These are phyloP conservation scores for Enteromius afrohamiltoni DNA, from an alignment of 2,797 vertebrate genomes.

Conservation along the genomic window DNA sequence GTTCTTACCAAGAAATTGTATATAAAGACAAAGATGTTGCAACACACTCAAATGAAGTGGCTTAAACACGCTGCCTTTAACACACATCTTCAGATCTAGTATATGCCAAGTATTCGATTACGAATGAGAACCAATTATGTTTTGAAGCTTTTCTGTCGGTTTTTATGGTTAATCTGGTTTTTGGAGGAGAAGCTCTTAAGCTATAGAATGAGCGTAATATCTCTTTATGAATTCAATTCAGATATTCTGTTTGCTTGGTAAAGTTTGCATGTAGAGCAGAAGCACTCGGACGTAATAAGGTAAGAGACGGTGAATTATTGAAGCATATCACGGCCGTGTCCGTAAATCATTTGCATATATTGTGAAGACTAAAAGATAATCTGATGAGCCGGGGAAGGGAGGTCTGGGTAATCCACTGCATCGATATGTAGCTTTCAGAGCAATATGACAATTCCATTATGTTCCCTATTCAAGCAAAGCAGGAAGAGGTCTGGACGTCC, in stretches of 20 bases:
- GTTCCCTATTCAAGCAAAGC: conserved; percentile 26
- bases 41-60: not conserved
- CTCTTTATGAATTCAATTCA: not conserved
- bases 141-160: not conserved
- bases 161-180: conserved; percentile 36
- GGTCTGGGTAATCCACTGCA: conserved; percentile 71
- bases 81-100: not conserved
- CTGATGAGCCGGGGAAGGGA: conserved; percentile 65
- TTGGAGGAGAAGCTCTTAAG: not conserved
- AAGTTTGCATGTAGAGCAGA: conserved; percentile 5
- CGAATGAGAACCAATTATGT: not conserved
- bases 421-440: conserved; percentile 68
- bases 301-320: not conserved
- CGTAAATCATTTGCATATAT: conserved; percentile 32
- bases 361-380: conserved; percentile 40
- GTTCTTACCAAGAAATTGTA: not conserved
- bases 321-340: not conserved
- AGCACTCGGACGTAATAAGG: conserved; percentile 1
- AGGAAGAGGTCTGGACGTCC: conserved; percentile 16
- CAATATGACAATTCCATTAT: conserved; percentile 28
- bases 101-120: not conserved
- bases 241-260: not conserved
- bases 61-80: not conserved
- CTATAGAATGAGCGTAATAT: not conserved
- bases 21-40: not conserved